These are phyloP conservation scores for Tetramorium bicarinatum DNA, from an alignment of 2,888 invertebrate species.

Conservation along the genomic window DNA sequence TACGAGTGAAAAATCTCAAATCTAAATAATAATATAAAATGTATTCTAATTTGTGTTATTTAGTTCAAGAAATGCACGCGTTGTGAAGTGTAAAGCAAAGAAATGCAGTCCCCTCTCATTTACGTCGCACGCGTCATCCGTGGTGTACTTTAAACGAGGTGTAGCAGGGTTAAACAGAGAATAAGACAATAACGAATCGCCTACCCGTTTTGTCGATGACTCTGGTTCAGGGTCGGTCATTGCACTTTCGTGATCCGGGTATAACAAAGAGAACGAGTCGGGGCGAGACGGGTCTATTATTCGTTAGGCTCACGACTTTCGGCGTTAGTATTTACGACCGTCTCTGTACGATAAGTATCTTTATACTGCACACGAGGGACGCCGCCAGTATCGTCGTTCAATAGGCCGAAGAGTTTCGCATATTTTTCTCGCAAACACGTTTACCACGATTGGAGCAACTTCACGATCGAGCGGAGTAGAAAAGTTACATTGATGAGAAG, in stretches of 20 bases:
- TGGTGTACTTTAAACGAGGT: constrained; percentile 34
- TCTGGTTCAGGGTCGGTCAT: constrained; percentile 75
- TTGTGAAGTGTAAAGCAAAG: neutral
- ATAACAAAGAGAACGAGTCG: constrained; percentile 68
- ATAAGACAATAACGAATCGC: constrained; percentile 66
- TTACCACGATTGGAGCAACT: constrained; percentile 37
- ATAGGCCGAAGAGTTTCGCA: neutral
- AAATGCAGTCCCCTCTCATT: neutral
- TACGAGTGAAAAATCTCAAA: neutral
- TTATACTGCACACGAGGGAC: constrained; percentile 30
- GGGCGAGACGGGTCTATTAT: constrained; percentile 46
- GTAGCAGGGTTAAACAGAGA: constrained; percentile 41
- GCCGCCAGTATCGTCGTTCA: constrained; percentile 15
- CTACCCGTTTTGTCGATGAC: constrained; percentile 68
- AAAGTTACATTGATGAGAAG: neutral
- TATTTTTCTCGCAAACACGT: constrained; percentile 39
- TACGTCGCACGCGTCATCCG: constrained; percentile 7
- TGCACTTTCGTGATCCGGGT: constrained; percentile 69
- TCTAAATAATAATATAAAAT: neutral
- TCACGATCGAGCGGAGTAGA: constrained; percentile 12
- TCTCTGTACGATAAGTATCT: constrained; percentile 42
- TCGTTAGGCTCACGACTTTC: constrained; percentile 51
- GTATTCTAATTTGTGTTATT: neutral
- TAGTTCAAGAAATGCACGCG: neutral
- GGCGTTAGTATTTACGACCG: constrained; percentile 47